These are phyloP conservation scores for Isaurus tuberculatus DNA, from an alignment of 92 coral and sea anemone genomes.

Conservation along the genomic window DNA sequence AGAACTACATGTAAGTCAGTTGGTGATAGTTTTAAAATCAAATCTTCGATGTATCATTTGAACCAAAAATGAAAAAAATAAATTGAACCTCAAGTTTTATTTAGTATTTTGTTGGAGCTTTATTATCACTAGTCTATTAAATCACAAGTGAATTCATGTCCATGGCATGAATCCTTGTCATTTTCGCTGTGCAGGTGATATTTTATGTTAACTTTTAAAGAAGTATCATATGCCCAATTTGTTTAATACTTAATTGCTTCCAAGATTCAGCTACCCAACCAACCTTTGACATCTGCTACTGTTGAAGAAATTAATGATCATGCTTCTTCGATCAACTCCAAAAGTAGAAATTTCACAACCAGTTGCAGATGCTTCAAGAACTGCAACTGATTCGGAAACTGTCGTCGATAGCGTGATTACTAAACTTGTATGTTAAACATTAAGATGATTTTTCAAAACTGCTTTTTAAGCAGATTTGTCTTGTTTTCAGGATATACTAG, in stretches of 20 bases:
- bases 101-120: too few relatives aligned
- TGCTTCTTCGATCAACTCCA: too few relatives aligned
- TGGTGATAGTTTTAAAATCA: constrained; percentile 19
- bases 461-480: too few relatives aligned
- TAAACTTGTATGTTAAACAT: neutral
- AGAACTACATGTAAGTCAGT: constrained; percentile 5
- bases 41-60: neutral
- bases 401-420: too few relatives aligned
- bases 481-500: too few relatives aligned
- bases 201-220: neutral
- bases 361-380: constrained; percentile 13
- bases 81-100: constrained; percentile 7
- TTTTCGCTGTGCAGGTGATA: too few relatives aligned
- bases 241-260: too few relatives aligned
- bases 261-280: constrained; percentile 20
- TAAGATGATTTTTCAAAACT: too few relatives aligned
- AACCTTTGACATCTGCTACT: constrained; percentile 9
- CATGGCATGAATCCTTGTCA: constrained; percentile 15
- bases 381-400: neutral
- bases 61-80: constrained; percentile 4
- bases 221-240: neutral
- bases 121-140: constrained; percentile 19
- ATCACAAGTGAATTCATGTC: constrained; percentile 7
- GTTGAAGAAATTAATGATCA: too few relatives aligned
- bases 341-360: neutral